Base-by-base conservation (phyloP, 2,113 vertebrate genomes). In the Eleginops maclovinus region DNA sequence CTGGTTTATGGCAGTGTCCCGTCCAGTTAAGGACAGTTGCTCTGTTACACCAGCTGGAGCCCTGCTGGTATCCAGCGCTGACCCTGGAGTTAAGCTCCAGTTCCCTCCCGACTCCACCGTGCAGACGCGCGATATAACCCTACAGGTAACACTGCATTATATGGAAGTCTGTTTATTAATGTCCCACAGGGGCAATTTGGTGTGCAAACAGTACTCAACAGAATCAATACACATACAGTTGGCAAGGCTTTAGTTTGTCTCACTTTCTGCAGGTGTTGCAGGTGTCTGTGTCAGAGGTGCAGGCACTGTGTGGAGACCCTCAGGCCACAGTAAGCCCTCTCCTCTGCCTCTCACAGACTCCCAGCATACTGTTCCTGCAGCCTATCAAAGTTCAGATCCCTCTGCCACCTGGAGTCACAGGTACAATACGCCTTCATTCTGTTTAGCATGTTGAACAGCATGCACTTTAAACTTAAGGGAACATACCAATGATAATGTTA, bases 381-480 rank as follows among this genome's bases (percentile, higher is more conserved):
- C 96, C 97, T 4, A 89, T 99, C 68, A 97, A 92, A 68, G 95
- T 99, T 84, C 98, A 99, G 92, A 90, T 99, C 40, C 97, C 98
- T 0, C 91, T 99, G 73, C 98, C 98, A 0, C 81, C 93, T 0
- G 97, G 97, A 1, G 46, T 99, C 76, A 96, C 95, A 92, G 97
- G 98, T 99, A 87, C n/a, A 41, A 4, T 41, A n/a, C 14, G 12
- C 12, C 7, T 26, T 54, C 16, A 43, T 60, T 5, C 26, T 56
- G 44, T 49, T 50, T 60, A 62, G 19, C n/a, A n/a, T n/a, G n/a
- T n/a, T n/a, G n/a, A 50, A 17, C 24, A 43, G n/a, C 17, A 46
- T 26, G 17, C 10, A 66, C 56, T 46, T 69, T 17, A 61, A 9
- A n/a, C 7, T 71, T 70, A 36, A 36, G 8, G 31, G 31, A 36